These are phyloP conservation scores for Leptodactylus fallax DNA, from an alignment of 2,797 vertebrate species.

Conservation along the genomic window DNA sequence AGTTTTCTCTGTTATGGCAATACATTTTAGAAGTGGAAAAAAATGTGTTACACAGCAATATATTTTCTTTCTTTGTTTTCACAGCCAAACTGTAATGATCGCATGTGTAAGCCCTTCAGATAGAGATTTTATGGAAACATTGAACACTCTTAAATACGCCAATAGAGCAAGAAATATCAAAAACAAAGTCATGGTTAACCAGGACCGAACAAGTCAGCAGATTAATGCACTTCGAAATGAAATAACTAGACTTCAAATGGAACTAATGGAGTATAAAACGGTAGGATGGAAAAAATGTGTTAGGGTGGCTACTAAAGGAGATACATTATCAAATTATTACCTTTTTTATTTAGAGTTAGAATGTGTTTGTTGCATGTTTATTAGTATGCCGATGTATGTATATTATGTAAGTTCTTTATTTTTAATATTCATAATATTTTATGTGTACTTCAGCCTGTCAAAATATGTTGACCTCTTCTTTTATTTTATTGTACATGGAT, in stretches of 20 bases:
- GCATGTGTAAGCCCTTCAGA: conserved; percentile 97
- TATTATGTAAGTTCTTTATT: too few relatives aligned
- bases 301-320: too few relatives aligned
- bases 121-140: conserved; percentile 97
- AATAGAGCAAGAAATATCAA: conserved; percentile 97
- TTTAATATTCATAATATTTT: too few relatives aligned
- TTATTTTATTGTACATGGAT: too few relatives aligned
- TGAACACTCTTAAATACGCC: conserved; percentile 95
- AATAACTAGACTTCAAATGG: conserved; percentile 94
- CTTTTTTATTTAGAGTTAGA: too few relatives aligned
- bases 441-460: too few relatives aligned
- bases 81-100: conserved; percentile 97
- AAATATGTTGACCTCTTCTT: too few relatives aligned
- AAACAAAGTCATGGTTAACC: conserved; percentile 97
- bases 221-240: conserved; percentile 92
- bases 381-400: too few relatives aligned
- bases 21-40: not conserved
- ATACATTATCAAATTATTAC: too few relatives aligned
- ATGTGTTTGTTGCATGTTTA: too few relatives aligned
- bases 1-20: not conserved
- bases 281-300: conserved; percentile 80
- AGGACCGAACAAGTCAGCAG: conserved; percentile 95
- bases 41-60: not conserved
- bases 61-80: conserved; percentile 43
- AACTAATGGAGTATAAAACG: conserved; percentile 96